A percentile compares a stretch with the other conserved stretches of the same genome.
Evolutionary conservation across 1,140 invertebrate species (phyloP).

Genomic region (Hypothenemus hampei): DNA sequence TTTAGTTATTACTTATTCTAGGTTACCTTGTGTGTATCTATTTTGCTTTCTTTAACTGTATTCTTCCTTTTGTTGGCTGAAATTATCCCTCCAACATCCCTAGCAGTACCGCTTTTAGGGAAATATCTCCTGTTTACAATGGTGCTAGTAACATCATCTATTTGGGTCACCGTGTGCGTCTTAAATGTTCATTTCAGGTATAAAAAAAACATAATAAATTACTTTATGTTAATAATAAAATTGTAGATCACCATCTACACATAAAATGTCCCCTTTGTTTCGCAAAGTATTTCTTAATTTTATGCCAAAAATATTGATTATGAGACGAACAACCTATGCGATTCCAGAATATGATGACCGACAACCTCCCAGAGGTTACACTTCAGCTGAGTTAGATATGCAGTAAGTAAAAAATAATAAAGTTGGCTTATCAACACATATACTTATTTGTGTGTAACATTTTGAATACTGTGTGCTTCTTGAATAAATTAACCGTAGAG

Average conservation of each 20-base stretch:
- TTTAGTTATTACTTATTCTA: too few species aligned
- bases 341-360: conserved; percentile 75
- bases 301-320: conserved; percentile 84
- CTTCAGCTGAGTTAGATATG: conserved; percentile 67
- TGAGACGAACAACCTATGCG: conserved; percentile 80
- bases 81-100: conserved; percentile 95
- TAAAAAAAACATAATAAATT: neutral
- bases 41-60: conserved; percentile 95
- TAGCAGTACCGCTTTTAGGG: conserved; percentile 94
- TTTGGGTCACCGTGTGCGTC: conserved; percentile 94
- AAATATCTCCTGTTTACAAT: conserved; percentile 97
- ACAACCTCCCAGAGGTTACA: conserved; percentile 68
- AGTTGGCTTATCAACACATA: neutral
- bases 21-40: conserved; percentile 90
- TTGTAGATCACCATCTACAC: conserved; percentile 87
- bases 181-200: conserved; percentile 97
- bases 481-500: too few species aligned
- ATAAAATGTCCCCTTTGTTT: conserved; percentile 90
- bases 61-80: conserved; percentile 96
- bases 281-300: conserved; percentile 81
- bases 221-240: neutral
- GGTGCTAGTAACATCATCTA: conserved; percentile 94
- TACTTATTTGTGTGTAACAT: neutral
- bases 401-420: conserved; percentile 64
- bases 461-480: neutral